These are phyloP conservation scores for Dunckerocampus dactyliophorus DNA, from an alignment of 2,113 vertebrate species.

Conservation along the genomic window DNA sequence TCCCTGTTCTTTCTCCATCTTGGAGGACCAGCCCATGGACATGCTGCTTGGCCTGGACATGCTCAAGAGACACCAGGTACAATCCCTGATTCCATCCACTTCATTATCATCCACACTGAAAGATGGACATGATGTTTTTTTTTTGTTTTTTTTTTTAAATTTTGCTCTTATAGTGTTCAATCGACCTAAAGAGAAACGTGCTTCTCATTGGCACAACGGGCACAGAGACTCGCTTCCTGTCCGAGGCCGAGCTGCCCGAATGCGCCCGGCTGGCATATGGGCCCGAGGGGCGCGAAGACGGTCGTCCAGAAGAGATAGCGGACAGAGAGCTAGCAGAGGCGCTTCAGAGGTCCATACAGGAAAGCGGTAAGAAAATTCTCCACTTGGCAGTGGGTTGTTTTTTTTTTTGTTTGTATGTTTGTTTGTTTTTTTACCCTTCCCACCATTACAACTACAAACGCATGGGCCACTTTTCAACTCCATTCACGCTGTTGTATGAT, in stretches of 20 bases:
- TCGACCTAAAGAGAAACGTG: conserved; percentile 94
- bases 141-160: too few species aligned
- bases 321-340: conserved; percentile 95
- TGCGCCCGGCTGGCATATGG: conserved; percentile 92
- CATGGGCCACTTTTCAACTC: conserved; percentile 60
- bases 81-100: not conserved
- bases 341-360: conserved; percentile 91
- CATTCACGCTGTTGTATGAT: conserved; percentile 39
- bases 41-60: conserved; percentile 98
- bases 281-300: conserved; percentile 79
- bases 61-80: conserved; percentile 97
- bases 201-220: conserved; percentile 94
- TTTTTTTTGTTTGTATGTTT: conserved; percentile 17
- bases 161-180: conserved; percentile 80
- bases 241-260: conserved; percentile 90
- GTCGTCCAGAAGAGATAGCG: conserved; percentile 85
- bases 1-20: conserved; percentile 95
- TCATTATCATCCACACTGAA: not conserved
- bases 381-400: conserved; percentile 22
- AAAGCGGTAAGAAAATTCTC: conserved; percentile 79
- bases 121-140: not conserved
- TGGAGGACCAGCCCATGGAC: conserved; percentile 99
- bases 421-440: conserved; percentile 13
- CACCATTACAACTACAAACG: conserved; percentile 49
- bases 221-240: conserved; percentile 89